Evolutionary conservation across 1,140 invertebrate species (phyloP).

Genomic region (Helicoverpa armigera): DNA sequence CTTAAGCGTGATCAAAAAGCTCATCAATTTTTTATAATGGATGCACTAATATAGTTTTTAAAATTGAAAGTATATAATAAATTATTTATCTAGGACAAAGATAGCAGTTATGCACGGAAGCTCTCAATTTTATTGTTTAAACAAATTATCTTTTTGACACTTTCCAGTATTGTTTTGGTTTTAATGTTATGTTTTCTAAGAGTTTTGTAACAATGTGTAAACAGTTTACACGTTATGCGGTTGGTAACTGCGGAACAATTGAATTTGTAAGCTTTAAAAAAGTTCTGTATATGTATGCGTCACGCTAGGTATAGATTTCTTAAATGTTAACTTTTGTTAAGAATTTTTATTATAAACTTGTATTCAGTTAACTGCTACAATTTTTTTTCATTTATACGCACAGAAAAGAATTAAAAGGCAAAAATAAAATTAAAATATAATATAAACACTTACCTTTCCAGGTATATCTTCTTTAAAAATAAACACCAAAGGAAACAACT

Average conservation of each 20-base stretch:
- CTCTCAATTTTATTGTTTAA: too few species aligned
- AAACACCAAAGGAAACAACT: slow-evolving; percentile 47
- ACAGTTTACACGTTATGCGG: slow-evolving; percentile 5
- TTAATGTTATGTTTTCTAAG: slow-evolving; percentile 1
- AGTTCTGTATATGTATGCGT: too few species aligned
- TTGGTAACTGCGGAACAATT: slow-evolving; percentile 21
- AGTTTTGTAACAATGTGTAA: slow-evolving; percentile 29
- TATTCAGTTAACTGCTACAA: too few species aligned
- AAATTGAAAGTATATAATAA: too few species aligned
- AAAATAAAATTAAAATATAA: slow-evolving; percentile 5
- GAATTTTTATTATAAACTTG: too few species aligned
- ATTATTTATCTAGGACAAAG: too few species aligned
- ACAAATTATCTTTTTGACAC: background rate
- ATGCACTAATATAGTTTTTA: too few species aligned
- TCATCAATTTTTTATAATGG: too few species aligned
- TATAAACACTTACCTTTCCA: slow-evolving; percentile 47
- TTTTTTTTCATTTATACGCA: background rate
- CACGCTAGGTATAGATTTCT: too few species aligned
- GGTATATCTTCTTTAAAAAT: slow-evolving; percentile 26
- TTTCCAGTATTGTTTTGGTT: slow-evolving; percentile 5
- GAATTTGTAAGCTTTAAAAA: slow-evolving; percentile 6
- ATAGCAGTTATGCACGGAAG: too few species aligned
- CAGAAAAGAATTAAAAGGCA: background rate
- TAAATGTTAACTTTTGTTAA: background rate
- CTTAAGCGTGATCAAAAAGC: too few species aligned